Conservation (phyloP, 2,113 vertebrate species). For the Nesospiza acunhae region DNA sequence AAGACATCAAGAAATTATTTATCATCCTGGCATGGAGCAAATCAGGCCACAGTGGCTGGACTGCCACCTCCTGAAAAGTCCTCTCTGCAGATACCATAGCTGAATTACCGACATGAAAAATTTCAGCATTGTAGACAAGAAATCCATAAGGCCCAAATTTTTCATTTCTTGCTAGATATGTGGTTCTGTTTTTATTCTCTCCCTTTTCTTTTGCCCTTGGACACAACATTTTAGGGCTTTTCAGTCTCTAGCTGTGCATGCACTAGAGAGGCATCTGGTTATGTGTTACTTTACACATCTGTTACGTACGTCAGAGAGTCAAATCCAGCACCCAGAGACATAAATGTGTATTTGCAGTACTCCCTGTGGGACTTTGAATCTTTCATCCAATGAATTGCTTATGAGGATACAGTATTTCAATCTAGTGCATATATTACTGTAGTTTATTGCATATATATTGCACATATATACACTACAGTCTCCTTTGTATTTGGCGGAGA, state of each 20-base stretch:
- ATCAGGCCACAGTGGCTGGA: not conserved
- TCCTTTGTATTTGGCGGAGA: not conserved
- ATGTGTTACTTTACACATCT: conserved; percentile 12
- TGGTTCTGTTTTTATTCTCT: not conserved
- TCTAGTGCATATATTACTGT: not conserved
- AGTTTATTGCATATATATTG: not conserved
- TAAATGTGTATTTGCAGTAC: conserved; percentile 3
- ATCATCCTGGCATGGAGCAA: not conserved
- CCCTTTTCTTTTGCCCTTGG: not conserved
- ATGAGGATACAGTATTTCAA: conserved; percentile 44
- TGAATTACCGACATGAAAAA: not conserved
- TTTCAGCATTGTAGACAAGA: not conserved
- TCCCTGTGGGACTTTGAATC: not conserved
- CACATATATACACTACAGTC: not conserved
- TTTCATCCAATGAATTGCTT: conserved; percentile 36
- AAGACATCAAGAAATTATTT: not conserved
- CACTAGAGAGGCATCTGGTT: not conserved
- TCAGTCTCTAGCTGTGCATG: not conserved
- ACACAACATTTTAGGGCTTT: not conserved
- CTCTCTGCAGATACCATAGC: not conserved
- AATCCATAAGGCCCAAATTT: not conserved
- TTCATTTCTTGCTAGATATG: not conserved
- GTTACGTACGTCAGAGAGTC: not conserved
- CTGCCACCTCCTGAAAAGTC: not conserved
- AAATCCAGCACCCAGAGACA: not conserved